Conservation (phyloP, 2,888 invertebrate genomes). For the Sesia apiformis region DNA sequence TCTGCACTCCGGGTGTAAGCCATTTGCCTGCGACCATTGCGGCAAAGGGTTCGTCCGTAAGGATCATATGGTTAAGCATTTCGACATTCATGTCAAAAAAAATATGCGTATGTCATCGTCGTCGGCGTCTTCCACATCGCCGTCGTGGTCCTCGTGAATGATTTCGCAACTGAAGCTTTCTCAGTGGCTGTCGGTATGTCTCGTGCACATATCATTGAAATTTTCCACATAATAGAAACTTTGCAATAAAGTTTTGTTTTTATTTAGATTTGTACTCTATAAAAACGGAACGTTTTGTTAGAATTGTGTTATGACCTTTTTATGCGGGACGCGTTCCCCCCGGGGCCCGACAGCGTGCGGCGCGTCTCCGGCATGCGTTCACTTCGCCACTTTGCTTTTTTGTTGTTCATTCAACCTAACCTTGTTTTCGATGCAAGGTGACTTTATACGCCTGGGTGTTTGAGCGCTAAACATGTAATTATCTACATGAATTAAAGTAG, state of each 20-base stretch:
- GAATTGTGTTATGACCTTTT: neutral
- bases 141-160: slow-evolving; percentile 27
- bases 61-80: slow-evolving; percentile 93
- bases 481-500: slow-evolving; percentile 49
- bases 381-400: slow-evolving; percentile 48
- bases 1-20: slow-evolving; percentile 89
- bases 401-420: slow-evolving; percentile 67
- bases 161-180: neutral
- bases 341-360: slow-evolving; percentile 9
- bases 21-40: slow-evolving; percentile 86
- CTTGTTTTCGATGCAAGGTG: slow-evolving; percentile 67
- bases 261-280: slow-evolving; percentile 20
- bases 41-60: slow-evolving; percentile 92
- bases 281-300: neutral
- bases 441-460: slow-evolving; percentile 68
- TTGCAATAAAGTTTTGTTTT: slow-evolving; percentile 25
- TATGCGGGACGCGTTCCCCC: neutral
- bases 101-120: slow-evolving; percentile 42
- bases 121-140: slow-evolving; percentile 15
- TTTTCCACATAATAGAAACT: slow-evolving; percentile 16
- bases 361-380: slow-evolving; percentile 38
- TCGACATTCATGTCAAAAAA: slow-evolving; percentile 84
- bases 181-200: slow-evolving; percentile 4
- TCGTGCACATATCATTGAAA: slow-evolving; percentile 40
- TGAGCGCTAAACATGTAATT: slow-evolving; percentile 68